Evolutionary conservation across 2,113 vertebrate genomes (phyloP).

Genomic region (Amblyopsis rosae): DNA sequence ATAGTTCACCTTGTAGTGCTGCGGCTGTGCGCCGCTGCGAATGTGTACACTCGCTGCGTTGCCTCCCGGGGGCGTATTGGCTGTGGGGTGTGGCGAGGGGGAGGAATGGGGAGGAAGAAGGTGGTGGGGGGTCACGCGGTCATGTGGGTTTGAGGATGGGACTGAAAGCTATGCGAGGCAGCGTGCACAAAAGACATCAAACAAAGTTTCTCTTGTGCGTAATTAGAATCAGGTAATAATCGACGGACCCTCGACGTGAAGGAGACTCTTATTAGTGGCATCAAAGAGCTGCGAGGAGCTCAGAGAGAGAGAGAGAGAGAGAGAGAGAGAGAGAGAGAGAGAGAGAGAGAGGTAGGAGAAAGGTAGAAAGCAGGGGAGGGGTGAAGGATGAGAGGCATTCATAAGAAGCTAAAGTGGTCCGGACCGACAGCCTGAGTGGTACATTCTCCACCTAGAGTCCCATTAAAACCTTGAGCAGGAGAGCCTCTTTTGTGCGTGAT

Average conservation of each 20-base stretch:
- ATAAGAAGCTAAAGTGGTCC: slow-evolving; percentile 49
- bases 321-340: slow-evolving; percentile 24
- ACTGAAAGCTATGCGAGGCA: not conserved
- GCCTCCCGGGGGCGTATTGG: slow-evolving; percentile 19
- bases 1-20: slow-evolving; percentile 75
- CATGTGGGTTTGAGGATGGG: slow-evolving; percentile 10
- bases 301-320: slow-evolving; percentile 28
- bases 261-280: slow-evolving; percentile 52
- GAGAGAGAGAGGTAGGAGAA: slow-evolving; percentile 28
- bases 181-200: slow-evolving; percentile 45
- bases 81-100: slow-evolving; percentile 16
- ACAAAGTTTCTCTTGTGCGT: slow-evolving; percentile 35
- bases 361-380: slow-evolving; percentile 23
- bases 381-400: slow-evolving; percentile 47
- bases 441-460: slow-evolving; percentile 50
- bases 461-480: slow-evolving; percentile 62
- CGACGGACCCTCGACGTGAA: slow-evolving; percentile 24
- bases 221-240: slow-evolving; percentile 55
- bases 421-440: slow-evolving; percentile 43
- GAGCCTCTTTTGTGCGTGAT: slow-evolving; percentile 60
- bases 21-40: slow-evolving; percentile 37
- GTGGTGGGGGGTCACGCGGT: not conserved
- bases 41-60: slow-evolving; percentile 41
- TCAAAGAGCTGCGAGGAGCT: slow-evolving; percentile 45
- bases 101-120: not conserved